These are phyloP conservation scores for Muscicapa comitata DNA, from an alignment of 2,797 vertebrate species.

Conservation along the genomic window DNA sequence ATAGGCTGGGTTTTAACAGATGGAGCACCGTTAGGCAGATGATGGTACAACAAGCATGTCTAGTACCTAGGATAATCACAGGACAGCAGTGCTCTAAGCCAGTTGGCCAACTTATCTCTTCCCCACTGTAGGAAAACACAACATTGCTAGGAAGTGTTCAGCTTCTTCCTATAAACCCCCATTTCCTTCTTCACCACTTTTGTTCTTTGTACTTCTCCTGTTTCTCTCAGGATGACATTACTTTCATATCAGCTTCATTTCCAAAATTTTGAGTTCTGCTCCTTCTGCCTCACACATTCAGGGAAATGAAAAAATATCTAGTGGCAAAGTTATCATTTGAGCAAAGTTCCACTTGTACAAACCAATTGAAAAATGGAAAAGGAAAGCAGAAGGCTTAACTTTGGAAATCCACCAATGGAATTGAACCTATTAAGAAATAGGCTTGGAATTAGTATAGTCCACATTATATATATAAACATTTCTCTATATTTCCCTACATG, in stretches of 20 bases:
- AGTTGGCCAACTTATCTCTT: not conserved
- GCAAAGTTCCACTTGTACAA: not conserved
- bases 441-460: not conserved
- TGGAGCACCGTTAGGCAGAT: not conserved
- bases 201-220: not conserved
- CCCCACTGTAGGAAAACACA: not conserved
- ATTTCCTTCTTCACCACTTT: not conserved
- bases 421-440: not conserved
- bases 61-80: not conserved
- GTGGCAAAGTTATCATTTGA: not conserved
- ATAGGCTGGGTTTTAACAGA: not conserved
- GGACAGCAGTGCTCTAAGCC: not conserved
- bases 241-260: not conserved
- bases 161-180: not conserved
- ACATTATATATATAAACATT: not conserved
- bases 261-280: not conserved
- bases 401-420: not conserved
- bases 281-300: not conserved
- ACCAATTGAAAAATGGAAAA: not conserved
- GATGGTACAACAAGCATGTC: not conserved
- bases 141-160: not conserved
- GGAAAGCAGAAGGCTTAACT: not conserved
- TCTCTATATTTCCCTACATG: not conserved
- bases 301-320: not conserved
- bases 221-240: not conserved